Evolutionary conservation across 1,140 invertebrate genomes (phyloP).

Genomic region (Leptopilina boulardi): DNA sequence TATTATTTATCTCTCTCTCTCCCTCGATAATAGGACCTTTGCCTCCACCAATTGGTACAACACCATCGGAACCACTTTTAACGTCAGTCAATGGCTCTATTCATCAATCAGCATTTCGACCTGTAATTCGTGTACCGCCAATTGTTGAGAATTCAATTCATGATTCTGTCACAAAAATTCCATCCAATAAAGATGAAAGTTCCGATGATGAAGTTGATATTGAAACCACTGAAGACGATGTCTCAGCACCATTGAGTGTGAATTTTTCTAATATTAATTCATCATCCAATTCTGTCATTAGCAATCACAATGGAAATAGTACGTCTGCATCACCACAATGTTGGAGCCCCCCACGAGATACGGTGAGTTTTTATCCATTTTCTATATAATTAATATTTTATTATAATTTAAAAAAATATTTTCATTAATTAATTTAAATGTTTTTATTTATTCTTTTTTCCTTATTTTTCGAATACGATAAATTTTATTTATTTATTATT

Average conservation of each 20-base stretch:
- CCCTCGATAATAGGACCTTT: no score
- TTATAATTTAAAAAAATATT: not conserved
- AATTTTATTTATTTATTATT: no score
- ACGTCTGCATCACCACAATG: constrained; percentile 70
- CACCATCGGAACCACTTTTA: constrained; percentile 63
- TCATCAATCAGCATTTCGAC: constrained; percentile 82
- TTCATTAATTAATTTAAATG: no score
- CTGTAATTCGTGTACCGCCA: constrained; percentile 74
- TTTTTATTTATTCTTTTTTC: no score
- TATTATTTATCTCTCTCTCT: not conserved
- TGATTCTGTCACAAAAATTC: constrained; percentile 51
- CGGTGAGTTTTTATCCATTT: constrained; percentile 60
- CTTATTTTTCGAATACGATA: no score
- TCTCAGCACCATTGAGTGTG: constrained; percentile 57
- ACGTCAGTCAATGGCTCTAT: constrained; percentile 60
- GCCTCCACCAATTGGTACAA: constrained; percentile 63
- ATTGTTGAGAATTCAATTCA: constrained; percentile 56
- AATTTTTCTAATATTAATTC: constrained; percentile 61
- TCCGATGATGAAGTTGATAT: constrained; percentile 73
- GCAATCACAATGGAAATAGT: constrained; percentile 66
- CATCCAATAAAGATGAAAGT: constrained; percentile 61
- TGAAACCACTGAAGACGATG: constrained; percentile 71
- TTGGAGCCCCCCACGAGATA: constrained; percentile 73
- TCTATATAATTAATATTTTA: constrained; percentile 21
- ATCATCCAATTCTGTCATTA: constrained; percentile 64